Base-by-base conservation (phyloP, 2,113 vertebrate species). In the Lophura nycthemera region DNA sequence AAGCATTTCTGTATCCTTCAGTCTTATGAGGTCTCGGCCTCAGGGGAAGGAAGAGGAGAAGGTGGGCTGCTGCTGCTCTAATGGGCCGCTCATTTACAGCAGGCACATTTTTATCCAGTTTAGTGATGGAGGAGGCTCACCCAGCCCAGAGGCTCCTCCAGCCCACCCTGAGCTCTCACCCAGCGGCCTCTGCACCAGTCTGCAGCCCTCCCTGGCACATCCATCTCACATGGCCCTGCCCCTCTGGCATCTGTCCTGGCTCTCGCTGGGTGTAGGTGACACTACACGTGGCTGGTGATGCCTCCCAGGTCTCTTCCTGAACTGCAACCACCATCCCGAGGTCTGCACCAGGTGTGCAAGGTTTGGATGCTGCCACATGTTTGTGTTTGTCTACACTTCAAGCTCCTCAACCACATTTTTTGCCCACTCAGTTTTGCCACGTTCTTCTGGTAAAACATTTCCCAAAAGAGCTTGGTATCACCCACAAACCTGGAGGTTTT, bases 1-100 rank as follows among this genome's bases (percentile, higher is more conserved):
- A 87, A 91, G 96, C 88, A 89, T 94, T 96, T 95, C 82, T 94
- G 92, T 76, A 95, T 96, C 88, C 90, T 96, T 91, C 65, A 71
- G 82, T 96, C 91, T 96, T 96, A 95, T 65, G 74, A 93, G 88
- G 72, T 96, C 93, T 96, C 63, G 50, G 91, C 84, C 92, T 89
- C 88, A 59, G 63, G 78, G 78, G 91, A 86, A 8, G 30, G 81
- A 21, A 78, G 36, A 94, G 96, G 92, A 96, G 88, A 94, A 95
- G 92, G 92, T 60, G 92, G 70, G 86, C 86, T 88, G 83, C 79
- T 82, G 80, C 78, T 95, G 54, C 29, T 8, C 63, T 93, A 90
- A 90, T 92, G 82, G 93, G 88, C 88, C 91, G 73, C 89, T 90
- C 80, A 92, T 93, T 89, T 72, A 78, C 89, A 86, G 83, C 2